phyloP scores from a whole-genome alignment of 2,113 vertebrate species.

The Galeopterus variegatus region DNA sequence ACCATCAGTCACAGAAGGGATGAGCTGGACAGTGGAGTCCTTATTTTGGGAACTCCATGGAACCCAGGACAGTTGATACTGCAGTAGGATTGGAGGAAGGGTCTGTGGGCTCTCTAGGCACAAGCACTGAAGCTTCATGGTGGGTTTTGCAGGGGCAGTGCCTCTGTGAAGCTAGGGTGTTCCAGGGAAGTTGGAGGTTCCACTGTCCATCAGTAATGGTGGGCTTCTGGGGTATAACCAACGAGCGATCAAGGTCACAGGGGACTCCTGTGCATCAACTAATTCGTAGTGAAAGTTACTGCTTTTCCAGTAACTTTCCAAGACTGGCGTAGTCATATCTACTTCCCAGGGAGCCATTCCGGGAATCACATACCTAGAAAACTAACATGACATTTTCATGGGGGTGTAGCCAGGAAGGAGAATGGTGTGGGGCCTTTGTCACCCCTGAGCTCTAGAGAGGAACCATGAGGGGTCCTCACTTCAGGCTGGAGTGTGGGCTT shows the following conservation, averaged over 20 bases:
- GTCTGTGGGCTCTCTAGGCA: neutral
- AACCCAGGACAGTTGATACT: too few species aligned
- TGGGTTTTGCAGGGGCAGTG: neutral
- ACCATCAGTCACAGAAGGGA: too few species aligned
- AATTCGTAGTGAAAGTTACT: neutral
- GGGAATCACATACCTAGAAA: neutral
- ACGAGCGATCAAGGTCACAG: neutral
- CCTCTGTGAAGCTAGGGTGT: neutral
- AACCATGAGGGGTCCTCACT: fast-evolving
- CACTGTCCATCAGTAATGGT: neutral
- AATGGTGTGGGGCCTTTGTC: fast-evolving
- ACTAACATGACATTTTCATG: too few species aligned
- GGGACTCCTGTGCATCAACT: fast-evolving
- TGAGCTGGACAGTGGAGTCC: fast-evolving
- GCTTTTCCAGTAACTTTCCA: too few species aligned
- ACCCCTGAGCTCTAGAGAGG: neutral
- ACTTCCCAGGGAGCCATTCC: neutral
- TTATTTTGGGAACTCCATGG: neutral
- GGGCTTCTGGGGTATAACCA: neutral
- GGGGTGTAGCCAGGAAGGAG: neutral
- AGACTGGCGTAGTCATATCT: fast-evolving
- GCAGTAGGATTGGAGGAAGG: neutral
- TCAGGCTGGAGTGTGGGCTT: fast-evolving
- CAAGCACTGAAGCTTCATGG: too few species aligned
- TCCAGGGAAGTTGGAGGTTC: neutral